Conservation (phyloP, 2,888 invertebrate species). For the Megaustenia siamemsis region DNA sequence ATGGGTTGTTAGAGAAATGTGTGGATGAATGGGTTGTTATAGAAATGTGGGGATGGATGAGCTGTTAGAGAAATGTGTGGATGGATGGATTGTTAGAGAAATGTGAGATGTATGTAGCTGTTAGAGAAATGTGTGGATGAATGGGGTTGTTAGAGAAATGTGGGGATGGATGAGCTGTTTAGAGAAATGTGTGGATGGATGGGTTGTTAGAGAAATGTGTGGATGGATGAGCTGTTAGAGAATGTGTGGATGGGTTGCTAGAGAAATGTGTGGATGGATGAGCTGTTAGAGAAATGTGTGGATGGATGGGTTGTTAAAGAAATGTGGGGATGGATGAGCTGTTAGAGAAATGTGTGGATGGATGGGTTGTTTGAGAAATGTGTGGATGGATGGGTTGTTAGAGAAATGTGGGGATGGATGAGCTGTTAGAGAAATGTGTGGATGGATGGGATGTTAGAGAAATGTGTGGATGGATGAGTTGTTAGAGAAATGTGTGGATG, state of each 20-base stretch:
- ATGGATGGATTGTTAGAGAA: not conserved
- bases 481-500: not conserved
- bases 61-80: not conserved
- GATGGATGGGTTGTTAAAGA: no score
- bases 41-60: not conserved
- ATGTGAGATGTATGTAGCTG: not conserved
- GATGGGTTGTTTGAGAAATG: no score
- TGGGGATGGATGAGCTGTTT: not conserved
- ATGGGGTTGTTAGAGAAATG: not conserved
- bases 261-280: no score
- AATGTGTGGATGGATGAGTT: not conserved
- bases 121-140: not conserved
- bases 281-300: no score
- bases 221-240: no score
- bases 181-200: not conserved
- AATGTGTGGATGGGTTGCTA: no score
- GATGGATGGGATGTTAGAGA: not conserved
- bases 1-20: not conserved
- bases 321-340: no score
- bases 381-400: not conserved
- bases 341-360: no score
- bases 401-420: not conserved
- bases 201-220: no score
- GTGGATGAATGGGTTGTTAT: not conserved
- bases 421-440: not conserved